phyloP scores from a whole-genome alignment of 2,797 vertebrate genomes.

The Peromyscus aztecus region DNA sequence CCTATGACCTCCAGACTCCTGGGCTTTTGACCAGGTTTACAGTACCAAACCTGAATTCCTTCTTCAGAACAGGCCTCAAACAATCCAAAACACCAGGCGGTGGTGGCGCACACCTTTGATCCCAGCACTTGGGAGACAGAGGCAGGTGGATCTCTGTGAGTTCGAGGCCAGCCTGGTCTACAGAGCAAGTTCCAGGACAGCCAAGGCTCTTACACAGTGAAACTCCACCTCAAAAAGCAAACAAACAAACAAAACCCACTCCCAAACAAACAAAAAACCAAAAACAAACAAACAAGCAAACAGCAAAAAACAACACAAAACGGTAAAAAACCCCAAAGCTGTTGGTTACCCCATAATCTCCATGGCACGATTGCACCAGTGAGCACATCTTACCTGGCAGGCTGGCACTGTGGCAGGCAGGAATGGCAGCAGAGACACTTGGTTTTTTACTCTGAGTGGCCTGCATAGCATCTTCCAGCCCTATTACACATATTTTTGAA shows the following conservation, averaged over 20 bases:
- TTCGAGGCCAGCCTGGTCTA: neutral
- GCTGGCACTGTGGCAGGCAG: neutral
- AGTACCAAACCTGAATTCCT: neutral
- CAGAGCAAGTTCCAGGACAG: neutral
- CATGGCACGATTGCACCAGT: neutral
- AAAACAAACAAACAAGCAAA: no score
- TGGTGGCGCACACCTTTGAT: neutral
- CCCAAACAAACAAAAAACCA: no score
- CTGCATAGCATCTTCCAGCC: neutral
- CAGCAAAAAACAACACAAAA: no score
- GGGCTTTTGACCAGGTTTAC: neutral
- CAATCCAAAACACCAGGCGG: neutral
- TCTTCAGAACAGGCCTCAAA: neutral
- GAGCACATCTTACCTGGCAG: neutral
- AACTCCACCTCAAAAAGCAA: neutral
- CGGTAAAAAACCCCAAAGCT: neutral
- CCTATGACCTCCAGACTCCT: neutral
- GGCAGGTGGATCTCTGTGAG: neutral
- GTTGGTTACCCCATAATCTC: neutral
- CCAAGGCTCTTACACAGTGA: neutral
- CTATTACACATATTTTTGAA: conserved; percentile 12
- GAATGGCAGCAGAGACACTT: neutral
- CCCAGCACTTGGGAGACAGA: neutral
- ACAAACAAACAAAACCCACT: neutral
- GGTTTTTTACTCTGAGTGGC: neutral